phyloP scores from a whole-genome alignment of 92 coral and sea anemone genomes.

The Ricordea florida region DNA sequence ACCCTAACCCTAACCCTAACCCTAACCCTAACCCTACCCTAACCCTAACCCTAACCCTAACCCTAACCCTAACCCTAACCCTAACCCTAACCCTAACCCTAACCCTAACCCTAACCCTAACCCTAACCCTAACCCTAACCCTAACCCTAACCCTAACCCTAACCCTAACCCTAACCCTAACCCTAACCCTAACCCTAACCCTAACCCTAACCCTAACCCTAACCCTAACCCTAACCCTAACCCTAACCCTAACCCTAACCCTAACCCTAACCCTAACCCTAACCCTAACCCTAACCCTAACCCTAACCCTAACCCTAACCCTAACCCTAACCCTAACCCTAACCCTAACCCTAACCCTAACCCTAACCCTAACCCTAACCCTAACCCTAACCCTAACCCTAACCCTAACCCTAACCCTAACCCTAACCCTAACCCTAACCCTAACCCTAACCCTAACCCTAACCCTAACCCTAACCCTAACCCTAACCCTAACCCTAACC shows the following conservation, averaged over 20 bases:
- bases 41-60: too few relatives aligned
- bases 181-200: background rate
- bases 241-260: conserved; percentile 10
- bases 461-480: conserved; percentile 24
- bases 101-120: conserved; percentile 19
- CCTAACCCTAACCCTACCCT: background rate
- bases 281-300: conserved; percentile 25
- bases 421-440: conserved; percentile 27
- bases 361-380: conserved; percentile 32
- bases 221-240: conserved; percentile 48
- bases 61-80: conserved; percentile 32
- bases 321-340: conserved; percentile 28
- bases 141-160: background rate
- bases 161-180: background rate
- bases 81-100: conserved; percentile 14
- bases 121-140: background rate
- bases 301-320: conserved; percentile 31
- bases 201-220: conserved; percentile 15
- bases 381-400: conserved; percentile 14
- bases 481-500: conserved; percentile 12
- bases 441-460: conserved; percentile 5
- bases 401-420: conserved; percentile 20
- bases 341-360: conserved; percentile 19
- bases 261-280: background rate
- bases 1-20: conserved; percentile 5